These are phyloP conservation scores for Gulo gulo DNA, from an alignment of 2,113 vertebrate genomes.

Conservation along the genomic window DNA sequence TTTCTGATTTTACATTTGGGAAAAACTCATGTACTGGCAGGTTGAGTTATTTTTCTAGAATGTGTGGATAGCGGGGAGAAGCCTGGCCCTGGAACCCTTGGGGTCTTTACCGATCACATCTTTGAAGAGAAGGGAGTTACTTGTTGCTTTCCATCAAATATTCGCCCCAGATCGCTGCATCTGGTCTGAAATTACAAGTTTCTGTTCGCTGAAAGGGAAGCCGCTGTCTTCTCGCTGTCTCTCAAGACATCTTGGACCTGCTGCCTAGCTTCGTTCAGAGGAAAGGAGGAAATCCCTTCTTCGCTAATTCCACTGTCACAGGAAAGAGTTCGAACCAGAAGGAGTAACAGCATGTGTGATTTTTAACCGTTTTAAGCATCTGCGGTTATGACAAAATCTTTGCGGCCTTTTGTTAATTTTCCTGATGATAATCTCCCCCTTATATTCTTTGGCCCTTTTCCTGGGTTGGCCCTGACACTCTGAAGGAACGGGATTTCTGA, in stretches of 20 bases:
- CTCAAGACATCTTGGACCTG: not conserved
- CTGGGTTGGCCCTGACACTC: not conserved
- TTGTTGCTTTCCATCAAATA: not conserved
- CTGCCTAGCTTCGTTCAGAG: not conserved
- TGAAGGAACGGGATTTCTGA: not conserved
- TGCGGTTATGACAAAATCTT: not conserved
- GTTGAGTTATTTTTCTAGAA: not conserved
- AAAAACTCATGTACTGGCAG: not conserved
- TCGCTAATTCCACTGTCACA: not conserved
- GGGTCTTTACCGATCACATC: not conserved
- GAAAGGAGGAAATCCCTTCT: not conserved
- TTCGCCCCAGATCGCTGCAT: not conserved
- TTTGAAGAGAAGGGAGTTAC: not conserved
- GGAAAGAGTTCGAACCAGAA: not conserved
- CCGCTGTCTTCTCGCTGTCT: not conserved
- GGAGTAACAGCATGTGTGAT: not conserved
- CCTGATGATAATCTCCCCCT: not conserved
- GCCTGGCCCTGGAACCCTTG: too few relatives aligned
- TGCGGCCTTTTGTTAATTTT: not conserved
- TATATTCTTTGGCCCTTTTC: not conserved
- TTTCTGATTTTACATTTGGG: not conserved
- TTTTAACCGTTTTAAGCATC: not conserved
- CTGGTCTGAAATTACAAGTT: not conserved
- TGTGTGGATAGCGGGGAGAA: not conserved
- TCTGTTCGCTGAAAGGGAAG: not conserved